A percentile compares a stretch with the other conserved stretches of the same genome.
These are phyloP conservation scores for Gracilinanus agilis DNA, from an alignment of 2,113 vertebrate genomes.

Conservation along the genomic window DNA sequence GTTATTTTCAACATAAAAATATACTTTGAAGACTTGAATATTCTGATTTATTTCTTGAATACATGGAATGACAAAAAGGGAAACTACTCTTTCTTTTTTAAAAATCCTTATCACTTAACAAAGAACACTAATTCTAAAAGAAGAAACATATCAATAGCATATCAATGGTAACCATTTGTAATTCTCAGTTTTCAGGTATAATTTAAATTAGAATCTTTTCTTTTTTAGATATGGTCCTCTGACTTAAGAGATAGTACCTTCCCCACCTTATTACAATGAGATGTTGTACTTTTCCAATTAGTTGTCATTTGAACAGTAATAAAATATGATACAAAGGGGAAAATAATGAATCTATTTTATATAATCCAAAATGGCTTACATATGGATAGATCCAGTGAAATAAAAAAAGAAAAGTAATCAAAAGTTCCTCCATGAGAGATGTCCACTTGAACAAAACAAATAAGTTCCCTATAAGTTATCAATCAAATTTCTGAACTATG, in stretches of 20 bases:
- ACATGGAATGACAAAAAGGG: not conserved
- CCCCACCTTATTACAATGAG: no score
- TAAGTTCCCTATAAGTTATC: not conserved
- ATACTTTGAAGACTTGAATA: not conserved
- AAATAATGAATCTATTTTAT: no score
- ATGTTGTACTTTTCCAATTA: no score
- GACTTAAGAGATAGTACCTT: no score
- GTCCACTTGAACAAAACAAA: not conserved
- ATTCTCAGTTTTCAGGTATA: conserved; percentile 59
- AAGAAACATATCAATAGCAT: conserved; percentile 27
- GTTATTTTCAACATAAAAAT: conserved; percentile 28
- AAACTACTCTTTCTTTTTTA: not conserved
- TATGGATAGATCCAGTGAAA: no score
- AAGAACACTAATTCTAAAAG: conserved; percentile 8
- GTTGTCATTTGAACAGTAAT: no score
- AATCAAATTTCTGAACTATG: not conserved
- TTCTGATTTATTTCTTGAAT: conserved; percentile 24
- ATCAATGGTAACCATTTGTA: conserved; percentile 58
- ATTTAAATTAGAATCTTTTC: conserved; percentile 61
- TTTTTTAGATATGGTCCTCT: no score
- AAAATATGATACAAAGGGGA: no score
- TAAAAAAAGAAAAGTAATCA: no score
- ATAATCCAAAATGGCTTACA: no score
- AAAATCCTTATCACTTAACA: conserved; percentile 27
- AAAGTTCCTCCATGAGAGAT: no score